A percentile compares a stretch with the other conserved stretches of the same genome.
Evolutionary conservation across 37 sponge, comb jelly and placozoan genomes (phyloP).

Genomic region (Dysidea cf. avara): DNA sequence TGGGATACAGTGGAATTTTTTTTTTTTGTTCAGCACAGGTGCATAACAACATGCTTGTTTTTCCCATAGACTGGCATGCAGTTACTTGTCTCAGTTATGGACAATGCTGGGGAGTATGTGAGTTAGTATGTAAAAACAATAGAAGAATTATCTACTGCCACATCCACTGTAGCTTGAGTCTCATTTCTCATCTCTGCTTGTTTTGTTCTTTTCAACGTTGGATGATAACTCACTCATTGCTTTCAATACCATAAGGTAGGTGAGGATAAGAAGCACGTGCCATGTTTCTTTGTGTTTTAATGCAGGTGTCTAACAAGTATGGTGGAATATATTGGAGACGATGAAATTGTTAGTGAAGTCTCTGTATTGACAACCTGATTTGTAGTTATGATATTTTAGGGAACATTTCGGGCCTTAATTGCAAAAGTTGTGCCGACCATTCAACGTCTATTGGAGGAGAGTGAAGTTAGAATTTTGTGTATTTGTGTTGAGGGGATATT

Average conservation of each 20-base stretch:
- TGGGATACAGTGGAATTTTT: not conserved
- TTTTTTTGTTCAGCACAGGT: constrained; percentile 6
- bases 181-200: constrained; percentile 53
- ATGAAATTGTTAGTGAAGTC: constrained; percentile 47
- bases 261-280: no score
- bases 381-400: constrained; percentile 17
- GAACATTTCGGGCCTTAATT: constrained; percentile 49
- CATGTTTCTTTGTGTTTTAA: not conserved
- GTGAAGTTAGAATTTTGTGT: constrained; percentile 47
- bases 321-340: constrained; percentile 71
- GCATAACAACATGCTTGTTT: constrained; percentile 2
- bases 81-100: constrained; percentile 57
- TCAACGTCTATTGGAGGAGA: constrained; percentile 31
- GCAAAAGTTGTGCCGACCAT: constrained; percentile 56
- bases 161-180: constrained; percentile 56
- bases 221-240: constrained; percentile 51
- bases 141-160: not conserved
- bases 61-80: constrained; percentile 59
- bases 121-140: not conserved
- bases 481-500: not conserved
- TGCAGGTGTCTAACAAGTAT: constrained; percentile 71
- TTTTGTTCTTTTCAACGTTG: constrained; percentile 55
- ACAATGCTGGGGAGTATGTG: constrained; percentile 50
- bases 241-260: constrained; percentile 78
- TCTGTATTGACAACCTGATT: not conserved